Evolutionary conservation across 2,797 vertebrate species (phyloP).

Genomic region (Tapera naevia): DNA sequence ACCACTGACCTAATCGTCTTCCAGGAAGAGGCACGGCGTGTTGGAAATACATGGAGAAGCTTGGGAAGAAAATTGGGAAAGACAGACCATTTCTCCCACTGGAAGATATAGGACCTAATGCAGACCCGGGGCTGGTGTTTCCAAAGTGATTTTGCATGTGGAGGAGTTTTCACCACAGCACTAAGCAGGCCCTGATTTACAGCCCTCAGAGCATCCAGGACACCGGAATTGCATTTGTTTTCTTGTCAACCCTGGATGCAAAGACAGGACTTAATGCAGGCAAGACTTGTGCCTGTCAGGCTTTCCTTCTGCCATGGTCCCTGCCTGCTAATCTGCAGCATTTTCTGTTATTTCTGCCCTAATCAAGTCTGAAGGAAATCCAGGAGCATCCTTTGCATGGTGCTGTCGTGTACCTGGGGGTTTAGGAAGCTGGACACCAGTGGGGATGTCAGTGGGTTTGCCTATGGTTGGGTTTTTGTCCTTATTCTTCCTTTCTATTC

Average conservation of each 20-base stretch:
- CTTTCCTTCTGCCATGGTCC: background rate
- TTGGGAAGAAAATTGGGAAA: background rate
- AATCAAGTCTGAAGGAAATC: background rate
- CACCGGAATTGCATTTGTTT: fast-evolving
- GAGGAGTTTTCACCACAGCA: background rate
- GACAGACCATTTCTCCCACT: background rate
- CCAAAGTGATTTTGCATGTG: background rate
- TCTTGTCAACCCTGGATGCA: background rate
- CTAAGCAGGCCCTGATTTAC: background rate
- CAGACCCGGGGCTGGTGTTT: background rate
- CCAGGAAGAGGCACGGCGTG: background rate
- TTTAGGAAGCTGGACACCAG: background rate
- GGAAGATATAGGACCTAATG: background rate
- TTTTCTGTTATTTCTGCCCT: background rate
- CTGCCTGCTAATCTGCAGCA: background rate
- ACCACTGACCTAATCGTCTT: background rate
- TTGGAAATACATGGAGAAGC: background rate
- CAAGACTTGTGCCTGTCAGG: background rate
- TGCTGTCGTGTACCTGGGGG: fast-evolving
- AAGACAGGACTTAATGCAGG: background rate
- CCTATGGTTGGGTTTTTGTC: fast-evolving
- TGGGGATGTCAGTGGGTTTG: background rate
- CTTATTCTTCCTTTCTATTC: background rate
- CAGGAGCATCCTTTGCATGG: background rate
- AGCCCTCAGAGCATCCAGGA: background rate